These are phyloP conservation scores for Tetrapedia diversipes DNA, from an alignment of 2,888 invertebrate genomes.

Conservation along the genomic window DNA sequence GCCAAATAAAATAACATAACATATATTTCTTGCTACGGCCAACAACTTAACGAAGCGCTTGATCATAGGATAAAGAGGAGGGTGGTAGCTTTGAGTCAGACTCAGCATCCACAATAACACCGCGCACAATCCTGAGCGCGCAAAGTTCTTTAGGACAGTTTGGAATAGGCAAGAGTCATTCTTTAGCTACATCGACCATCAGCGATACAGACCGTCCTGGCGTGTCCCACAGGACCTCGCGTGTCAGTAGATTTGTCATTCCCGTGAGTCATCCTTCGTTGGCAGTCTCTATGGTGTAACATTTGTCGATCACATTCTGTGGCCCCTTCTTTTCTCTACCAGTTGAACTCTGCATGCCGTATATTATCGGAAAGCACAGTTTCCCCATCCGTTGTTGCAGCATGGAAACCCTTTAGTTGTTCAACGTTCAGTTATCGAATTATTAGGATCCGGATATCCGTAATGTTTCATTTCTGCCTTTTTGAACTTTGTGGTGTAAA, in stretches of 20 bases:
- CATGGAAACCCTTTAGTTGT: slow-evolving; percentile 7
- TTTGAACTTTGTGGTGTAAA: not conserved
- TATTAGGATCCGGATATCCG: too few relatives aligned
- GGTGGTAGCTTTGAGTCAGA: slow-evolving; percentile 89
- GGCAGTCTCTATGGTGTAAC: slow-evolving; percentile 27
- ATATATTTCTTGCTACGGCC: too few relatives aligned
- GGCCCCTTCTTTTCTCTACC: slow-evolving; percentile 5
- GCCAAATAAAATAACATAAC: not conserved
- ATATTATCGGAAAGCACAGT: slow-evolving; percentile 14
- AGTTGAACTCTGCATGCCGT: slow-evolving; percentile 35
- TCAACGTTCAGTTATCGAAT: not conserved
- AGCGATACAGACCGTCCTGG: slow-evolving; percentile 86
- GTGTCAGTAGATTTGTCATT: slow-evolving; percentile 83
- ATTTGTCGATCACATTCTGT: slow-evolving; percentile 33
- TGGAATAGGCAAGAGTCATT: slow-evolving; percentile 73
- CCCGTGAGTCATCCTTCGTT: slow-evolving; percentile 81
- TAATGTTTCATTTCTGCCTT: too few relatives aligned
- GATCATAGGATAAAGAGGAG: slow-evolving; percentile 84
- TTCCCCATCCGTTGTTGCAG: slow-evolving; percentile 11
- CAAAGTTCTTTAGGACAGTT: slow-evolving; percentile 80
- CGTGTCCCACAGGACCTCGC: slow-evolving; percentile 84
- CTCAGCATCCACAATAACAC: slow-evolving; percentile 89
- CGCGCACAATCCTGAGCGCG: slow-evolving; percentile 88
- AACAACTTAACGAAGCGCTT: slow-evolving; percentile 60
- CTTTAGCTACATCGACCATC: slow-evolving; percentile 83